Evolutionary conservation across 2,113 vertebrate genomes (phyloP).

Genomic region (Uria aalge): DNA sequence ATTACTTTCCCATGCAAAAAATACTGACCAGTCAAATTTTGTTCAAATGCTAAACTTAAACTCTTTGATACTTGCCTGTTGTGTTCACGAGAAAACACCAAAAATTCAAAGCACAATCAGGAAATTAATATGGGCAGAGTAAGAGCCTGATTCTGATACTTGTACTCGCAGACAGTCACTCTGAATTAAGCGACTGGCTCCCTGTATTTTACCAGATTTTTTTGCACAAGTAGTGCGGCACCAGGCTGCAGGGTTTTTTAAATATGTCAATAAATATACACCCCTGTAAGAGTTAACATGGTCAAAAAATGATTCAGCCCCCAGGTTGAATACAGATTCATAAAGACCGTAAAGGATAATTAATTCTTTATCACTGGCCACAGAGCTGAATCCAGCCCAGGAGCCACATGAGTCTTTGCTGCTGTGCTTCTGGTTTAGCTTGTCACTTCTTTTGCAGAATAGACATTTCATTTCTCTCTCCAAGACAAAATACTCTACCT

Average conservation of each 20-base stretch:
- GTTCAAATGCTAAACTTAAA: neutral
- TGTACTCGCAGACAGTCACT: neutral
- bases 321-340: neutral
- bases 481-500: conserved; percentile 18
- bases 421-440: neutral
- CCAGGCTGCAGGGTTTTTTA: neutral
- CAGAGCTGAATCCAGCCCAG: neutral
- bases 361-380: neutral
- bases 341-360: neutral
- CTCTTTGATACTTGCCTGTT: neutral
- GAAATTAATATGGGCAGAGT: neutral
- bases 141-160: neutral
- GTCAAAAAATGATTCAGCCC: neutral
- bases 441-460: neutral
- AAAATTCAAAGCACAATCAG: neutral
- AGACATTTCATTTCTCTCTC: neutral
- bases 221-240: neutral
- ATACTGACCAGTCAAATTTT: neutral
- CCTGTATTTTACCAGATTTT: neutral
- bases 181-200: neutral
- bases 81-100: neutral
- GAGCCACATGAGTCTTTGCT: neutral
- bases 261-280: neutral
- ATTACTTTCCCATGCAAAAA: neutral
- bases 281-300: neutral